These are phyloP conservation scores for Neodiprion fabricii DNA, from an alignment of 1,140 invertebrate species.

Conservation along the genomic window DNA sequence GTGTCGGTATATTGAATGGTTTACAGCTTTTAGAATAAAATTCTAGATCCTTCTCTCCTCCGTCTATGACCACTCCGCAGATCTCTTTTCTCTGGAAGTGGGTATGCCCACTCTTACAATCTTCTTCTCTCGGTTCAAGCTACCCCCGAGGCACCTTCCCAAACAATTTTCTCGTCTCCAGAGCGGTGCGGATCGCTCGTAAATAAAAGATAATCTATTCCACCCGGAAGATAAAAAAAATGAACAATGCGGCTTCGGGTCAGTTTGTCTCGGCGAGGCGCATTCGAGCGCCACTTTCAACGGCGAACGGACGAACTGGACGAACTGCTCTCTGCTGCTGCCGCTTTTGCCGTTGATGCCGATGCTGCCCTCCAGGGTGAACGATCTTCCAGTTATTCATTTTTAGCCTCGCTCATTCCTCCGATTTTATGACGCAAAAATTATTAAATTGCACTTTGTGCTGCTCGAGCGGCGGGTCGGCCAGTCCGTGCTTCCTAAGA, in stretches of 20 bases:
- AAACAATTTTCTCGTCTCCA: constrained; percentile 57
- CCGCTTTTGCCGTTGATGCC: constrained; percentile 1
- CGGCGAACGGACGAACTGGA: too few species aligned
- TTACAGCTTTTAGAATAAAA: constrained; percentile 59
- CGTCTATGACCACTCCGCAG: too few species aligned
- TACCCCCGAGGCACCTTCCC: constrained; percentile 36
- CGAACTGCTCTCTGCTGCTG: constrained; percentile 11
- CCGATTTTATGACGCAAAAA: constrained; percentile 61
- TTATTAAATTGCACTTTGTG: constrained; percentile 60
- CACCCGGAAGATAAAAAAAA: constrained; percentile 59
- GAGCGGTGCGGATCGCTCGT: constrained; percentile 53
- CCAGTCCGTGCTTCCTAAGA: not conserved
- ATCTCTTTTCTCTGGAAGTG: too few species aligned
- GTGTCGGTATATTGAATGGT: constrained; percentile 49
- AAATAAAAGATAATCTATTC: constrained; percentile 64
- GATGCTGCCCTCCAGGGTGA: constrained; percentile 36
- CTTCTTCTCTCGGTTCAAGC: too few species aligned
- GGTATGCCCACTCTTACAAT: too few species aligned
- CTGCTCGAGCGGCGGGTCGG: constrained; percentile 22
- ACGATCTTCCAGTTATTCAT: constrained; percentile 55
- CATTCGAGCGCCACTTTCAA: constrained; percentile 20
- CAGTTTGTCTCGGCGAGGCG: constrained; percentile 2
- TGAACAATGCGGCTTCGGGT: not conserved
- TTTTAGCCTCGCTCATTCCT: constrained; percentile 59
- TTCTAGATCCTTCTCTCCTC: too few species aligned